Percentiles rank a stretch among this genome's conserved stretches.
Conservation (phyloP, 2,888 invertebrate genomes). For the Heliconius cydno region DNA sequence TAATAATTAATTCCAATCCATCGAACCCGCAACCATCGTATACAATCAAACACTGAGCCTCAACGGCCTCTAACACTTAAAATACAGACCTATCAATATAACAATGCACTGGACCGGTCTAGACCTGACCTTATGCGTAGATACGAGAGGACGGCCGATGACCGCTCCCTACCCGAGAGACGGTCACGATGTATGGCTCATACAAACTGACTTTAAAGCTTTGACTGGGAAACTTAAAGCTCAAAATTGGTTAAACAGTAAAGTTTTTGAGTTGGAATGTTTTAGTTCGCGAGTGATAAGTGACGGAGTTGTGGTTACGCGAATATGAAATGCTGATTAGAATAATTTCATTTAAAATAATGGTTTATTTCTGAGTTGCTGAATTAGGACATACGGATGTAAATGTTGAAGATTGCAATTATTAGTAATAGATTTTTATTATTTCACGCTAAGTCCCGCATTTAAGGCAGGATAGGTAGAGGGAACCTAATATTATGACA, state of each 20-base stretch:
- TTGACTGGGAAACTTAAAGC: neutral
- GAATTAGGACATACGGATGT: too few species aligned
- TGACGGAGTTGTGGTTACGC: neutral
- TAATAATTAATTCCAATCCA: too few species aligned
- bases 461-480: too few species aligned
- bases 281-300: slow-evolving; percentile 20
- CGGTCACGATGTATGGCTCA: neutral
- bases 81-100: slow-evolving; percentile 56
- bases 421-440: too few species aligned
- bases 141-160: slow-evolving; percentile 82
- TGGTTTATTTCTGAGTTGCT: neutral
- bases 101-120: slow-evolving; percentile 65
- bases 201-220: neutral
- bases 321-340: neutral
- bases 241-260: neutral
- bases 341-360: neutral
- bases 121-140: slow-evolving; percentile 79
- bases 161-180: slow-evolving; percentile 67
- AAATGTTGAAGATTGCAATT: too few species aligned
- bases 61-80: too few species aligned
- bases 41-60: too few species aligned
- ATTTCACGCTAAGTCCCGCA: too few species aligned
- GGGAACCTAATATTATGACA: too few species aligned
- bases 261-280: neutral
- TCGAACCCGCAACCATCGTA: too few species aligned